Evolutionary conservation across 2,888 invertebrate species (phyloP), one percentile per base, ranked within the genome.

Genomic region (Cybosia mesomella): DNA sequence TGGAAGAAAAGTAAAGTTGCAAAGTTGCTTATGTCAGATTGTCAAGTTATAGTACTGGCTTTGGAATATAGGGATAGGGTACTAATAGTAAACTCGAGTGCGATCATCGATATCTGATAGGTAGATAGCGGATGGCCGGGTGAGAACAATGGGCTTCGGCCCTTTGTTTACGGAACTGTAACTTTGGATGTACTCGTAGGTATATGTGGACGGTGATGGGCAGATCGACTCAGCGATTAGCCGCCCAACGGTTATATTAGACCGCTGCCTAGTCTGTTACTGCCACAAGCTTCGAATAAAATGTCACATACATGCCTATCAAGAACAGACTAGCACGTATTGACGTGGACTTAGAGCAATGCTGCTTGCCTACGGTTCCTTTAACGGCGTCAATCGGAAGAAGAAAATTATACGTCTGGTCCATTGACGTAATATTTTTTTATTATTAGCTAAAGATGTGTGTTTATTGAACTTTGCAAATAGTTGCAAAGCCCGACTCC

Each of bases 151-250:
- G 39, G 60, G 59, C 54, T 24, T 7, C 59, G 36, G 24, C 39
- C 54, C 66, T 39, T 66, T 66, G 53, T 54, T 60, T 54, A 65
- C 58, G 15, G 65, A 18, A n/a, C 49, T 32, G 32, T n/a, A 58
- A 49, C 58, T 49, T 58, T 58, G 21, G 49, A 34, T 64, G 49
- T 15, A 43, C 3, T n/a, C n/a, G 34, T 34, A 9, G 9, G 9
- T 8, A 11, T 36, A 22, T 32, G 63, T 43, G 57, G n/a, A n/a
- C 9, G 59, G 21, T 59, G 39, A 21, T 18, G 43, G 7, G 43
- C 18, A 43, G 18, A 18, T 49, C 49, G 49, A 8, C 49, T 49
- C 49, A 43, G 49, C 1, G 49, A 49, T 49, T 49, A 36, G 11
- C 36, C 36, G 1, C 9, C 18, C 18, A 39, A 15, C 39, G 15